phyloP scores from a whole-genome alignment of 2,888 invertebrate genomes.

The Philonicus albiceps region DNA sequence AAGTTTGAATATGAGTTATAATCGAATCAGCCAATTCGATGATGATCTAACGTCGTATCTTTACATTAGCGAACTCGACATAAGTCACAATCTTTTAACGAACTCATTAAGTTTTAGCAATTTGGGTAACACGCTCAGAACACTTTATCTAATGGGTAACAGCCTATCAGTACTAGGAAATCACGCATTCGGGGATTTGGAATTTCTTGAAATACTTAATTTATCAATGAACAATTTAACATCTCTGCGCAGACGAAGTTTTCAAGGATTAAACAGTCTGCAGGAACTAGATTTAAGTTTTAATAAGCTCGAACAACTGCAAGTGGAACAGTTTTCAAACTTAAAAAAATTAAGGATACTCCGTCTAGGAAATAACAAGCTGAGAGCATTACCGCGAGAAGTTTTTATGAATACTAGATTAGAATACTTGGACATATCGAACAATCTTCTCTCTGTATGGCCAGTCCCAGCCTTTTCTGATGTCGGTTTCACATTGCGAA shows the following conservation, averaged over 20 bases:
- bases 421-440: constrained; percentile 81
- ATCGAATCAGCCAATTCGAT: constrained; percentile 63
- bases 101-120: constrained; percentile 73
- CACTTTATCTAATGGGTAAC: constrained; percentile 78
- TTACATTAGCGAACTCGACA: constrained; percentile 74
- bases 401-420: constrained; percentile 81
- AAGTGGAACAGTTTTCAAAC: constrained; percentile 82
- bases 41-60: constrained; percentile 63
- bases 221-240: constrained; percentile 78
- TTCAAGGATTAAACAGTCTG: constrained; percentile 76
- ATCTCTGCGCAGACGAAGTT: constrained; percentile 76
- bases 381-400: constrained; percentile 78
- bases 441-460: constrained; percentile 80
- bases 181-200: constrained; percentile 77
- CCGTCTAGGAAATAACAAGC: constrained; percentile 75
- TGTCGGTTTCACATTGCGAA: constrained; percentile 79
- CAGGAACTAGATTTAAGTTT: constrained; percentile 82
- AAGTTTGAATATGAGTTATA: constrained; percentile 79
- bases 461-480: constrained; percentile 80
- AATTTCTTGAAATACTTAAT: constrained; percentile 76
- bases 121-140: constrained; percentile 71
- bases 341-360: constrained; percentile 77
- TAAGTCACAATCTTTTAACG: constrained; percentile 73
- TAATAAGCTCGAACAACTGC: constrained; percentile 78
- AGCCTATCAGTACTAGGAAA: constrained; percentile 74